These are phyloP conservation scores for Heliocidaris erythrogramma DNA, from an alignment of 35 echinoderm and acorn worm genomes.

Conservation along the genomic window DNA sequence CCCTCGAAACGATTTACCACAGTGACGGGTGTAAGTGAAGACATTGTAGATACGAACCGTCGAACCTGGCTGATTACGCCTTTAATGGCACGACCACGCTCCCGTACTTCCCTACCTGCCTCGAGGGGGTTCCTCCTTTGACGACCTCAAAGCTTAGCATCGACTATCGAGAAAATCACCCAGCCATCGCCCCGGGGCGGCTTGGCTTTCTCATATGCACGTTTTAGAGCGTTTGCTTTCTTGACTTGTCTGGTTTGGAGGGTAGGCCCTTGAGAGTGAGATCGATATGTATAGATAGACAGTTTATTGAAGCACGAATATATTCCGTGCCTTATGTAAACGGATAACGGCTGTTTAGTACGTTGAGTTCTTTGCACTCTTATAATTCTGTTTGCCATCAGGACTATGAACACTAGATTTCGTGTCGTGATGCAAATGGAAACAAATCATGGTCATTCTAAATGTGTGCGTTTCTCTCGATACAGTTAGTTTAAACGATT, in stretches of 20 bases:
- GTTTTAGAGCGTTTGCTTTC: not conserved
- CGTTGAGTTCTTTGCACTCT: not conserved
- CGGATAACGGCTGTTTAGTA: slow-evolving; percentile 8
- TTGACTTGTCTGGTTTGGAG: not conserved
- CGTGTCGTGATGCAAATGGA: not conserved
- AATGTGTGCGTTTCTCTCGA: no score
- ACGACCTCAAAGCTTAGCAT: slow-evolving; percentile 1
- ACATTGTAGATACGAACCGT: not conserved
- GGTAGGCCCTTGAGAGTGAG: not conserved
- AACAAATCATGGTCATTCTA: not conserved
- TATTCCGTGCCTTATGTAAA: not conserved
- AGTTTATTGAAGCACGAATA: slow-evolving; percentile 18
- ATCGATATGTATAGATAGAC: slow-evolving; percentile 18
- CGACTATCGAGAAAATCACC: not conserved
- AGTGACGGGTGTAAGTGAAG: not conserved
- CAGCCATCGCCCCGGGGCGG: not conserved
- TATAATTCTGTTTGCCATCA: not conserved
- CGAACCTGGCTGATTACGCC: not conserved
- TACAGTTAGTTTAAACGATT: no score
- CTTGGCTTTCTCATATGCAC: slow-evolving; percentile 9
- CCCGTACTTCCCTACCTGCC: not conserved
- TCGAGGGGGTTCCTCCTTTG: not conserved
- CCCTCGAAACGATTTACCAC: not conserved
- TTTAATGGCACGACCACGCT: slow-evolving; percentile 12
- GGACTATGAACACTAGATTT: not conserved